A percentile compares a stretch with the other conserved stretches of the same genome.
Conservation (phyloP, 1,140 invertebrate species). For the Phymorhynchus buccinoides region DNA sequence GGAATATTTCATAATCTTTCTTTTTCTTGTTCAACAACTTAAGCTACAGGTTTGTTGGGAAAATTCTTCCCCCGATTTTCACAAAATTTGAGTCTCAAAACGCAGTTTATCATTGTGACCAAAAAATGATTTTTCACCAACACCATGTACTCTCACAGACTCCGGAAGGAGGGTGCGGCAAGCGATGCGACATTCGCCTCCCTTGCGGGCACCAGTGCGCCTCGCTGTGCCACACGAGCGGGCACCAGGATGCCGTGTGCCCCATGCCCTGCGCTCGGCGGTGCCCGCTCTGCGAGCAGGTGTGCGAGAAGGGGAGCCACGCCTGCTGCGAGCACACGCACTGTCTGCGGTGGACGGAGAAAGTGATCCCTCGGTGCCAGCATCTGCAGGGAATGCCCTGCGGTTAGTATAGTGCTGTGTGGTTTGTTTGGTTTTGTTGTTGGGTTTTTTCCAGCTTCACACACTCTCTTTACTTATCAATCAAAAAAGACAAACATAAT, state of each 20-base stretch:
- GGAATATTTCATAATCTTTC: too few relatives aligned
- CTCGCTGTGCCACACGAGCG: conserved; percentile 54
- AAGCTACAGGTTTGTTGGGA: too few relatives aligned
- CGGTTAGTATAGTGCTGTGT: too few relatives aligned
- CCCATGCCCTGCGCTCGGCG: conserved; percentile 57
- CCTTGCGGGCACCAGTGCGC: conserved; percentile 69
- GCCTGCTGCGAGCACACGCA: conserved; percentile 48
- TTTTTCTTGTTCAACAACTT: too few relatives aligned
- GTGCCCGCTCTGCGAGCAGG: conserved; percentile 53
- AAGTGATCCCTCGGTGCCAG: conserved; percentile 46
- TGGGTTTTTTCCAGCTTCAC: too few relatives aligned
- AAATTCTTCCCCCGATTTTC: too few relatives aligned
- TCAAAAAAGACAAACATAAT: too few relatives aligned
- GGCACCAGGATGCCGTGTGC: conserved; percentile 61
- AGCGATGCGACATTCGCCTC: conserved; percentile 62
- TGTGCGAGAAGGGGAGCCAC: conserved; percentile 59
- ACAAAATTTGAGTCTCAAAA: too few relatives aligned
- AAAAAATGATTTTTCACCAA: too few relatives aligned
- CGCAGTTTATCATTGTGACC: too few relatives aligned
- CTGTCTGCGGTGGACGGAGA: conserved; percentile 41
- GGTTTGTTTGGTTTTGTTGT: too few relatives aligned
- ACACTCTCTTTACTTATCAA: too few relatives aligned
- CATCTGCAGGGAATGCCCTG: conserved; percentile 52
- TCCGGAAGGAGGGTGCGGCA: conserved; percentile 70
- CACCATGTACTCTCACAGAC: neutral